A percentile compares a stretch with the other conserved stretches of the same genome.
Conservation (phyloP, 2,113 vertebrate species). For the Australoheros scitulus region DNA sequence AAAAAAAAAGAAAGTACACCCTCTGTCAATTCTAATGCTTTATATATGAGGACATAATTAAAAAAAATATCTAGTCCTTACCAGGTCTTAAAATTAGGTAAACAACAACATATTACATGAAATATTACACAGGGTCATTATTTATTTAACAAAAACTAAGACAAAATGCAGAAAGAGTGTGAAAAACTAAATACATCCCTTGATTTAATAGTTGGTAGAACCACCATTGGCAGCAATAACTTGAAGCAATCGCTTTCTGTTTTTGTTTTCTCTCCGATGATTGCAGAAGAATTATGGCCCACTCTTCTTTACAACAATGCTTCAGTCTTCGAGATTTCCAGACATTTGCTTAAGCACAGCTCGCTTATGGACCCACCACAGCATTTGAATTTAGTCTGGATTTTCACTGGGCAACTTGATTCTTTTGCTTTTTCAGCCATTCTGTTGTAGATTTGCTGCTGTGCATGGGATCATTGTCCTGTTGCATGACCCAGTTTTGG, state of each 20-base stretch:
- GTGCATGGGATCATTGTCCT: background rate
- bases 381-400: too few relatives aligned
- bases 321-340: too few relatives aligned
- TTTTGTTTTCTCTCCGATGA: too few relatives aligned
- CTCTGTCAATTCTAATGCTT: background rate
- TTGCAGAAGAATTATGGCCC: too few relatives aligned
- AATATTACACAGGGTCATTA: background rate
- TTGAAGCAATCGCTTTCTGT: too few relatives aligned
- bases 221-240: too few relatives aligned
- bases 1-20: background rate
- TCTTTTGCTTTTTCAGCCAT: background rate
- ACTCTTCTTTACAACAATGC: too few relatives aligned
- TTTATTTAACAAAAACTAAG: background rate
- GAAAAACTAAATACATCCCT: background rate
- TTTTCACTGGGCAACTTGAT: background rate
- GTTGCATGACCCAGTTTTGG: background rate
- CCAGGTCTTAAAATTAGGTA: too few relatives aligned
- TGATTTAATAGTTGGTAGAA: background rate
- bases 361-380: too few relatives aligned
- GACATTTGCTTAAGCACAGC: too few relatives aligned
- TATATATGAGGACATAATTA: background rate
- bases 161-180: fast-evolving
- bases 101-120: too few relatives aligned
- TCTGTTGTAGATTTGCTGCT: background rate
- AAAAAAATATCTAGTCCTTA: too few relatives aligned